Evolutionary conservation across 53 echinoderm and acorn worm genomes (phyloP).

Genomic region (Crossaster papposus): DNA sequence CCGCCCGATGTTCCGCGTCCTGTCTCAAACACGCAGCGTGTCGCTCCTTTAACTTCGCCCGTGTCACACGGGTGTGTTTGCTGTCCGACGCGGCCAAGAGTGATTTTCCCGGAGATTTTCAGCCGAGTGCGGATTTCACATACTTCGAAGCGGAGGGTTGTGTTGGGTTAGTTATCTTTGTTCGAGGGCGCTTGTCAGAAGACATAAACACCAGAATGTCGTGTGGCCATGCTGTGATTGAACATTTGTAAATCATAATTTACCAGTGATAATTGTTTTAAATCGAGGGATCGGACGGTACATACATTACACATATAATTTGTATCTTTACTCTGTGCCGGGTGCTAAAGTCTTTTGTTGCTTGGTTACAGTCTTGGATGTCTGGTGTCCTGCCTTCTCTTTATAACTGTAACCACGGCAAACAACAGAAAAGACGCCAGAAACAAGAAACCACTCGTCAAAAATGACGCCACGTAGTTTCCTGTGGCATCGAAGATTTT

Average conservation of each 20-base stretch:
- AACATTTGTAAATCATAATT: too few relatives aligned
- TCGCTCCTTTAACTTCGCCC: conserved; percentile 22
- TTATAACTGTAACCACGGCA: not conserved
- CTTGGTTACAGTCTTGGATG: not conserved
- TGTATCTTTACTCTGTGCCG: too few relatives aligned
- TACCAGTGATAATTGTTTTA: too few relatives aligned
- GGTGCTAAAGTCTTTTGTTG: too few relatives aligned
- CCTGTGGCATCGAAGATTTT: conserved; percentile 39
- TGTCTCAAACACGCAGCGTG: conserved; percentile 8
- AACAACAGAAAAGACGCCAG: conserved; percentile 6
- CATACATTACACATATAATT: too few relatives aligned
- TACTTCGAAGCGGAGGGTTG: not conserved
- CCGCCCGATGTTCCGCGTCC: not conserved
- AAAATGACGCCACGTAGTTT: conserved; percentile 27
- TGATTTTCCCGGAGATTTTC: not conserved
- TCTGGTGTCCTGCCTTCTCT: not conserved
- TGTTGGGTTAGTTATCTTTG: not conserved
- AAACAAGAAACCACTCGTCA: not conserved
- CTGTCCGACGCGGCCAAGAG: not conserved
- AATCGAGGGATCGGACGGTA: too few relatives aligned
- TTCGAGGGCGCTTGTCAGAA: too few relatives aligned
- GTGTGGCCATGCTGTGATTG: too few relatives aligned
- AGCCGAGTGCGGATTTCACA: not conserved
- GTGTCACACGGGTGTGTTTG: conserved; percentile 2
- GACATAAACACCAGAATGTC: too few relatives aligned